Conservation (phyloP, 1,140 invertebrate species). For the Melanaphis sacchari region DNA sequence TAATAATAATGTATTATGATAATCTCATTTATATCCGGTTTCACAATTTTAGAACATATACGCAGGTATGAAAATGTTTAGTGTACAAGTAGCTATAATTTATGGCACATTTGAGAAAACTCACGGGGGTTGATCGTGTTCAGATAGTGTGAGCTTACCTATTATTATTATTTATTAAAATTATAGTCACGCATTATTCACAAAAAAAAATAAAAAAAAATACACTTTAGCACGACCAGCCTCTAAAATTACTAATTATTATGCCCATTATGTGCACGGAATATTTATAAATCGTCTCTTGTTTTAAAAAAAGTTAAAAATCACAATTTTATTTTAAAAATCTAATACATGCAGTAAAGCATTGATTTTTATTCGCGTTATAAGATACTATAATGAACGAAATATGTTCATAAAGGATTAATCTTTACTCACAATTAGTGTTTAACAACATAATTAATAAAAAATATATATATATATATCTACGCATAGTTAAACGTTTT, state of each 20-base stretch:
- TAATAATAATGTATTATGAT: not conserved
- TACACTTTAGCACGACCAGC: not conserved
- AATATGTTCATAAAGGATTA: not conserved
- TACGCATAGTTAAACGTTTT: not conserved
- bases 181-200: not conserved
- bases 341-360: not conserved
- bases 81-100: not conserved
- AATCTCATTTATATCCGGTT: not conserved
- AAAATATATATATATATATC: not conserved
- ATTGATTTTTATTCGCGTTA: not conserved
- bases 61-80: not conserved
- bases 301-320: not conserved
- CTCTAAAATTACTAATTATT: not conserved
- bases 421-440: not conserved
- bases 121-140: not conserved
- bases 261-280: not conserved
- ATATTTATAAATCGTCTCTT: not conserved
- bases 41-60: not conserved
- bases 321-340: not conserved
- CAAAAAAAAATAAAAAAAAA: too few species aligned
- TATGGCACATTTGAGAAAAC: not conserved
- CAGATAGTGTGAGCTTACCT: not conserved
- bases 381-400: not conserved
- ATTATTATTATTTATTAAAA: slow-evolving; percentile 3
- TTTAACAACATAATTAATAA: not conserved